phyloP scores from a whole-genome alignment of 2,797 vertebrate species.

The Sebastes diaconus region DNA sequence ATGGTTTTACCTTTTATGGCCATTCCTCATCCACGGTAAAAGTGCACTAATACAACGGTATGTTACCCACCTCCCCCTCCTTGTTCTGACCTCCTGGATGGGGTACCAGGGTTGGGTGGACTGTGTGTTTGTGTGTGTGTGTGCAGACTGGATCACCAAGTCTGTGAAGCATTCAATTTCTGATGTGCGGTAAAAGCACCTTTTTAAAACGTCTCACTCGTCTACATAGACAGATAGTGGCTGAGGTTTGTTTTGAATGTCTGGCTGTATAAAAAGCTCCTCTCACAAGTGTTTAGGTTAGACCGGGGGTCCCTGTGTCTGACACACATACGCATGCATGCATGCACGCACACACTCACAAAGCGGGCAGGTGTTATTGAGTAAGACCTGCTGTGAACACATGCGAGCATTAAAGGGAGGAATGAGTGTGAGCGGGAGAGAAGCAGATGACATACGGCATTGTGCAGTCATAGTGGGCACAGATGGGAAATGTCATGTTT shows the following conservation, averaged over 20 bases:
- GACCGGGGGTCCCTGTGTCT: conserved; percentile 30
- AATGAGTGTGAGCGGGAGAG: conserved; percentile 19
- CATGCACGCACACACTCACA: conserved; percentile 7
- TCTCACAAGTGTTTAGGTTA: conserved; percentile 76
- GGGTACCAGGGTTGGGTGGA: conserved; percentile 58
- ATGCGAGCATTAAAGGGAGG: conserved; percentile 27
- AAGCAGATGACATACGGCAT: conserved; percentile 33
- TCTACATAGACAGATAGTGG: conserved; percentile 63
- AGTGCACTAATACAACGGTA: conserved; percentile 82
- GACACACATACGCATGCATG: conserved; percentile 6
- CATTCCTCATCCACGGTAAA: conserved; percentile 88
- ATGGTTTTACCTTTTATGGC: conserved; percentile 90
- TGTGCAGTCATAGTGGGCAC: conserved; percentile 37
- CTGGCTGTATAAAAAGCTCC: conserved; percentile 69
- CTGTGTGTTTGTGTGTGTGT: conserved; percentile 26
- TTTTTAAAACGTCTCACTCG: conserved; percentile 69
- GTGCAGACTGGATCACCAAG: conserved; percentile 17
- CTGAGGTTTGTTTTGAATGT: conserved; percentile 74
- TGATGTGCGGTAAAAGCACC: conserved; percentile 65
- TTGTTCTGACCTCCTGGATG: conserved; percentile 66
- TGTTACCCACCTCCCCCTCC: conserved; percentile 61
- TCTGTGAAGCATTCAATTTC: conserved; percentile 31
- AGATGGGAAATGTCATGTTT: conserved; percentile 67
- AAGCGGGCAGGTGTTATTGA: conserved; percentile 67
- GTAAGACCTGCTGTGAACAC: conserved; percentile 53